Conservation (phyloP, 1,140 invertebrate genomes). For the Acromyrmex heyeri region DNA sequence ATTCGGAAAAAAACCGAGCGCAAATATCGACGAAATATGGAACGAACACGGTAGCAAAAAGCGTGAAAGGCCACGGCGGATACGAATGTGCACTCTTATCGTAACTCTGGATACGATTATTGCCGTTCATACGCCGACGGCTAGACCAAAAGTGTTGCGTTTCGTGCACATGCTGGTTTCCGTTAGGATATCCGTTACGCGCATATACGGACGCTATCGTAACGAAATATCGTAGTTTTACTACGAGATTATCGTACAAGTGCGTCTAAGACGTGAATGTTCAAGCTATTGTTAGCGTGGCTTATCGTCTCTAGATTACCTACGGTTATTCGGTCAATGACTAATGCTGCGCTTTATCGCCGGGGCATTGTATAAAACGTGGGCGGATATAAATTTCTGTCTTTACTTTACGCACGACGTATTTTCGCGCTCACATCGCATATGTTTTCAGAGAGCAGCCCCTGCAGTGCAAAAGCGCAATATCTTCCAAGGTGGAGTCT, state of each 20-base stretch:
- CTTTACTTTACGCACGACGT: conserved; percentile 10
- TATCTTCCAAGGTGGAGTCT: conserved; percentile 16
- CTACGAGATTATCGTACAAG: background rate
- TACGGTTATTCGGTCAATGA: background rate
- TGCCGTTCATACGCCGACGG: conserved; percentile 23
- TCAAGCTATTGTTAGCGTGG: background rate
- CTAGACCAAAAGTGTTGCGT: conserved; percentile 17
- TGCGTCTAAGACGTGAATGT: conserved; percentile 4
- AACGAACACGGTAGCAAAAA: conserved; percentile 23
- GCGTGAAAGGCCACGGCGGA: conserved; percentile 8
- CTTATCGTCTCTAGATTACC: background rate
- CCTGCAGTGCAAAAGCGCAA: background rate
- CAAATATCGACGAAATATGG: conserved; percentile 38
- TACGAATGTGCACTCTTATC: conserved; percentile 48
- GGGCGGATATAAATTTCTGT: conserved; percentile 40
- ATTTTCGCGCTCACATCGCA: conserved; percentile 14
- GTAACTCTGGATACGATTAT: conserved; percentile 52
- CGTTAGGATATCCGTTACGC: background rate
- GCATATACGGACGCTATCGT: background rate
- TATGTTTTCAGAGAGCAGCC: conserved; percentile 1
- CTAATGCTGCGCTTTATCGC: conserved; percentile 9
- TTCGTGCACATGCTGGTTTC: background rate
- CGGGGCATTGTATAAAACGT: background rate
- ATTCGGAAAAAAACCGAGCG: conserved; percentile 14
- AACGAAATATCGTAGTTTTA: conserved; percentile 29